Base-by-base conservation (phyloP, 2,113 vertebrate species). In the Alosa alosa region DNA sequence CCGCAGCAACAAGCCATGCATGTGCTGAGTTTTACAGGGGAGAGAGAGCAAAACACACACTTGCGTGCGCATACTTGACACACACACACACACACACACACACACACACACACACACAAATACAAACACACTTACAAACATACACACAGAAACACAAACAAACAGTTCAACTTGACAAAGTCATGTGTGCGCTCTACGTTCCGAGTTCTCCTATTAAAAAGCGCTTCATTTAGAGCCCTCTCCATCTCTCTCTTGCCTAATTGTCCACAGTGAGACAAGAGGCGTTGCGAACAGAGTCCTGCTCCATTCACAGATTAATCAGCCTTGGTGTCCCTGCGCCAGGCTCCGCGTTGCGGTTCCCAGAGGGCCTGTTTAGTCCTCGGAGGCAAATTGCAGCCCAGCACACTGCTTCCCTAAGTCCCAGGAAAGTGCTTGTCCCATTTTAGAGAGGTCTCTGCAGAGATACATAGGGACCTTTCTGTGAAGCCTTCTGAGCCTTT, bases 361-460 rank as follows among this genome's bases (percentile, higher is more conserved):
- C 46, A 36, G 36, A 81, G 84, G 88, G 86, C 60, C 83, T 18
- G 83, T 87, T 86, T 60, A 60, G 85, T 86, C 85, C 87, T 85
- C 84, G 10, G 60, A 78, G 85, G 88, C 83, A 81, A 86, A 90
- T 85, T 84, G 47, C 78, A 85, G 55, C 86, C 47, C 83, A 60
- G 36, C 6, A 82, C 81, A 36, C 64, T 72, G n/a, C 3, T 72
- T 25, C 31, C 83, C 50, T 17, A 15, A 81, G 41, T 87, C 90
- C 88, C 90, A 45, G n/a, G 86, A 84, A 89, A 78, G 50, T 22
- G 45, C 55, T 84, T 89, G 89, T 86, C 86, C 89, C 68, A 87
- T 90, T 88, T 90, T 87, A 84, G 82, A 41, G 72, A 75, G 86
- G 78, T 86, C 81, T 55, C 89, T 85, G 52, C 47, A 84, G 81